phyloP scores from a whole-genome alignment of 2,888 invertebrate genomes.

The Oxyscelio sp. region DNA sequence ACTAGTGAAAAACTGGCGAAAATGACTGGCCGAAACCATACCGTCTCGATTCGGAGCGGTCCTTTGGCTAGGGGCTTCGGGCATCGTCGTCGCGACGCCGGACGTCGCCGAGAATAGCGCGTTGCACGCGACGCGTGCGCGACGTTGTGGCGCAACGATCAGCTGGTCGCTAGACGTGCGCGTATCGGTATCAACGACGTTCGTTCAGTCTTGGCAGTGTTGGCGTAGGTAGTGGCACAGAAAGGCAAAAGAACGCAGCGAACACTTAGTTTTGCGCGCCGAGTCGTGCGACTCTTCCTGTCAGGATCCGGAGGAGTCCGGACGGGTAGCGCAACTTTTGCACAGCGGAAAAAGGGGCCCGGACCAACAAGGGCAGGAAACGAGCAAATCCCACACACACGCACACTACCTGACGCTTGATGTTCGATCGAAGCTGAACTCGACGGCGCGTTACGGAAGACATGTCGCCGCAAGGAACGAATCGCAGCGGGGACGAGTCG shows the following conservation, averaged over 20 bases:
- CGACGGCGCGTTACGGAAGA: slow-evolving; percentile 16
- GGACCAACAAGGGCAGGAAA: too few species aligned
- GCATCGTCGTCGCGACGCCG: slow-evolving; percentile 52
- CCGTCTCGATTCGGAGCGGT: not conserved
- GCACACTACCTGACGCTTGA: too few species aligned
- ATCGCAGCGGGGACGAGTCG: not conserved
- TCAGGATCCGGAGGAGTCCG: too few species aligned
- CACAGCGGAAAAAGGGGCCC: too few species aligned
- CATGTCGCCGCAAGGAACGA: slow-evolving; percentile 22
- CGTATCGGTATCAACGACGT: slow-evolving; percentile 67
- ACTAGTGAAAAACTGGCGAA: too few species aligned
- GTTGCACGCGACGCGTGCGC: slow-evolving; percentile 84
- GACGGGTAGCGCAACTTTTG: too few species aligned
- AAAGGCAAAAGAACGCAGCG: slow-evolving; percentile 10
- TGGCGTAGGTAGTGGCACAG: slow-evolving; percentile 78
- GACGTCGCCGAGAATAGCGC: slow-evolving; percentile 71
- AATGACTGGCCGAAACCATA: not conserved
- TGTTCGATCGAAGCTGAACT: slow-evolving; percentile 18
- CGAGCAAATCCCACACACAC: too few species aligned
- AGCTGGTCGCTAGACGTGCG: slow-evolving; percentile 83
- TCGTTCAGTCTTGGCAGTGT: slow-evolving; percentile 51
- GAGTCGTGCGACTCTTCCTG: not conserved
- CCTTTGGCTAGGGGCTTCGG: slow-evolving; percentile 27
- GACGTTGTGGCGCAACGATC: slow-evolving; percentile 85
- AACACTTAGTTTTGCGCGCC: not conserved